Conservation (phyloP, 2,888 invertebrate species). For the Stenodera caucasica region DNA sequence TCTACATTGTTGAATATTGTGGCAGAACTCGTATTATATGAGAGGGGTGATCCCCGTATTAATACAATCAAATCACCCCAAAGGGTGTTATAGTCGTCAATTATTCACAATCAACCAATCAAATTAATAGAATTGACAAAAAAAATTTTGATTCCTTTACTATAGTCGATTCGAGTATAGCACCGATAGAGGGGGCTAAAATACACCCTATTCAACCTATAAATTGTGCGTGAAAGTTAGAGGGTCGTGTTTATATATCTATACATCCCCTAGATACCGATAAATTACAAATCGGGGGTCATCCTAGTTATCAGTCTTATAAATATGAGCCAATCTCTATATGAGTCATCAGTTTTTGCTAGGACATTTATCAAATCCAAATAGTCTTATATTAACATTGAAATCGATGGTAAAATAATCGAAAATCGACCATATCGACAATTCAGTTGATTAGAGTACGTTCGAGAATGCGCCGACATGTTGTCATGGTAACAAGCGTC, state of each 20-base stretch:
- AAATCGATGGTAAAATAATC: too few relatives aligned
- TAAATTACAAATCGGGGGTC: conserved; percentile 51
- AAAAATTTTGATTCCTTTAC: too few relatives aligned
- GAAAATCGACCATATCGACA: too few relatives aligned
- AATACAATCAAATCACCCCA: conserved; percentile 40
- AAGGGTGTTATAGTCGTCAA: conserved; percentile 36
- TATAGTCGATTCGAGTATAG: too few relatives aligned
- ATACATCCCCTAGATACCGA: conserved; percentile 43
- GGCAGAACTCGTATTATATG: conserved; percentile 32
- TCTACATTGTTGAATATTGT: conserved; percentile 34
- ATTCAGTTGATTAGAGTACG: too few relatives aligned
- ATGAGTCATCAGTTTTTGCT: conserved; percentile 40
- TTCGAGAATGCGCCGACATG: too few relatives aligned
- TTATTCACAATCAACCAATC: conserved; percentile 44
- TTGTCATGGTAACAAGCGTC: too few relatives aligned
- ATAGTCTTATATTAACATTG: too few relatives aligned
- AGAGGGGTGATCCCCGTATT: conserved; percentile 31
- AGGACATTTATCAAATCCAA: conserved; percentile 40
- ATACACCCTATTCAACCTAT: conserved; percentile 26
- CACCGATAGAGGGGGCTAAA: not conserved
- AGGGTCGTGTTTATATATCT: conserved; percentile 39
- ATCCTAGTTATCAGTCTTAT: conserved; percentile 50
- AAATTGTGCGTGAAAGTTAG: conserved; percentile 45
- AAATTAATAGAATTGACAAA: too few relatives aligned
- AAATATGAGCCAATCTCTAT: conserved; percentile 44